Evolutionary conservation across 2,113 vertebrate genomes (phyloP), one percentile per base, ranked within the genome.

Genomic region (Hiodon tergisus): DNA sequence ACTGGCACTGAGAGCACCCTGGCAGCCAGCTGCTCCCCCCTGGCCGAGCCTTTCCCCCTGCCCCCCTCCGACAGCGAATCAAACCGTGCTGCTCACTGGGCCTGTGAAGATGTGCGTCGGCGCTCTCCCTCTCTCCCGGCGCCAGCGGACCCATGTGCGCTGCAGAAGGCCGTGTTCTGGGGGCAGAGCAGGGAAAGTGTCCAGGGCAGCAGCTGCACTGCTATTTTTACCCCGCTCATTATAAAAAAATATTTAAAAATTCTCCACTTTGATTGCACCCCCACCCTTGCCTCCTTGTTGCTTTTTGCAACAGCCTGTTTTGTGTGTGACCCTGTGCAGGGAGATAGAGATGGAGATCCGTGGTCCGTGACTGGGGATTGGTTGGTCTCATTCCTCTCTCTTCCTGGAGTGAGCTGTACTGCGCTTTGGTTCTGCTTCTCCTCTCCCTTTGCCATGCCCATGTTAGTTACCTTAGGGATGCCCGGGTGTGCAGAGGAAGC

Each of bases 161-260:
- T 71, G 46, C 70, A 71, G 46, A 58, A 71, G 70, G 57, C 70
- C 58, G 57, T 14, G 70, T 71, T 71, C 60, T 57, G 8, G 70
- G 70, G 70, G 10, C 70, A 60, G 46, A 13, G 55, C 10, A n/a
- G 55, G 55, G 69, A 54, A 71, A 13, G 13, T 17, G 50, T 8
- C 58, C 5, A 16, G 57, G 70, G 46, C 57, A 71, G 57, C 70
- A 71, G 70, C 70, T 71, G 70, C 70, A 71, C 31, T 59, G 55
- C 70, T 71, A 71, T 60, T 71, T 71, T 71, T 71, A 71, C 69
- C 46, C 5, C 54, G 5, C 69, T 71, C 69, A 71, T 71, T 71
- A 71, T 59, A 47, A 5, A n/a, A n/a, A n/a, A n/a, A n/a, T n/a
- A n/a, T 63, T 63, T 63, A 47, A 53, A 16, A 52, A n/a, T 7